These are phyloP conservation scores for Julus scandinavius DNA, from an alignment of 2,888 invertebrate species.

Conservation along the genomic window DNA sequence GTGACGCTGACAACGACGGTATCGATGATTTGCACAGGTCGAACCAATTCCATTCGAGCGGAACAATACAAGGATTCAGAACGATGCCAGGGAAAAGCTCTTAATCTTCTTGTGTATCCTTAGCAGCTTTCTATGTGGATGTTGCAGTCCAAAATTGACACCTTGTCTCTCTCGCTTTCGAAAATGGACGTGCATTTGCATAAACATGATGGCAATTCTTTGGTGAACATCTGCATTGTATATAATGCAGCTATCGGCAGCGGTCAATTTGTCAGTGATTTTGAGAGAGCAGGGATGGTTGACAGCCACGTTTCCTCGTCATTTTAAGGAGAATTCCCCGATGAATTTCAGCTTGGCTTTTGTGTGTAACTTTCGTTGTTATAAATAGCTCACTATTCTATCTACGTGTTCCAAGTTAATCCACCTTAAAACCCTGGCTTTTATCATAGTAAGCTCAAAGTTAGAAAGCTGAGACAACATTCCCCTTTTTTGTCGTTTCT, in stretches of 20 bases:
- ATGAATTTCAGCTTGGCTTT: background rate
- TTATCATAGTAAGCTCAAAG: no score
- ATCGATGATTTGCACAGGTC: background rate
- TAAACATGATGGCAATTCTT: background rate
- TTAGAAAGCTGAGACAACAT: no score
- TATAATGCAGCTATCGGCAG: no score
- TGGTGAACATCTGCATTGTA: background rate
- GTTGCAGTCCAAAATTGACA: background rate
- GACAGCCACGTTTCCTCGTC: background rate
- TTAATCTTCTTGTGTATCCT: no score
- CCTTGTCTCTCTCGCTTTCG: no score
- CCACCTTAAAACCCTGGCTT: no score
- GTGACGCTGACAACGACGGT: background rate
- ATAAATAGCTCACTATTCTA: no score
- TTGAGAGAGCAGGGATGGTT: background rate
- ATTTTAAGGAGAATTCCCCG: background rate
- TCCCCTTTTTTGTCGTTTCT: no score
- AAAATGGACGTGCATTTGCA: background rate
- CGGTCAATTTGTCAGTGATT: background rate
- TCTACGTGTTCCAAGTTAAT: no score
- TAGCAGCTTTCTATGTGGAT: no score
- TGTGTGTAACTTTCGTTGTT: background rate
- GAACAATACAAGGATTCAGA: background rate
- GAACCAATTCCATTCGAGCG: background rate
- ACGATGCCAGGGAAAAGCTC: no score